A percentile compares a stretch with the other conserved stretches of the same genome.
Conservation (phyloP, 2,888 invertebrate genomes). For the Aleiodes leptofemur region DNA sequence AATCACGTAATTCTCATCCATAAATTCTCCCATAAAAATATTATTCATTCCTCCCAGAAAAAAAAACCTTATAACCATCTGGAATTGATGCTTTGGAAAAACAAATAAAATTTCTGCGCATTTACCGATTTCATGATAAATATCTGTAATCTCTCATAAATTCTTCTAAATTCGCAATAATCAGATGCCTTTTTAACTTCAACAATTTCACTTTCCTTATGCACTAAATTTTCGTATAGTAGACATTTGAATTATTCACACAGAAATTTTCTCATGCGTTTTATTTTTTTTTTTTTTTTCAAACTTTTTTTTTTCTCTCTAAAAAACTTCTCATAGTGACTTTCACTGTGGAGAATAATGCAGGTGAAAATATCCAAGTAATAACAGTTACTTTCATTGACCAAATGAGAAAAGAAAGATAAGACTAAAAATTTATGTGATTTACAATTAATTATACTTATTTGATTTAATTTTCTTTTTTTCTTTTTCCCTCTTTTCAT, state of each 20-base stretch:
- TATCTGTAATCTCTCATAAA: too few relatives aligned
- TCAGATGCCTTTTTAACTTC: too few relatives aligned
- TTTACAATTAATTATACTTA: slow-evolving; percentile 23
- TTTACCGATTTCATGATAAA: too few relatives aligned
- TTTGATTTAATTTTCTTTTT: slow-evolving; percentile 11
- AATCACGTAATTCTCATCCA: too few relatives aligned
- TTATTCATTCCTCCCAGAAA: too few relatives aligned
- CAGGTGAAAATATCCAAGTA: not conserved
- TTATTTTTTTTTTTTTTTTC: not conserved
- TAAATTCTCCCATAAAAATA: too few relatives aligned
- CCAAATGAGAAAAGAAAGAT: slow-evolving; percentile 6
- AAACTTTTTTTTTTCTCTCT: not conserved
- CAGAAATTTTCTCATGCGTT: slow-evolving; percentile 10
- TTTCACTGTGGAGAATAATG: slow-evolving; percentile 10
- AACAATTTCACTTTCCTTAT: too few relatives aligned
- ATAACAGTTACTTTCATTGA: slow-evolving; percentile 12
- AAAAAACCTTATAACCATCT: too few relatives aligned
- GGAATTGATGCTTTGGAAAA: too few relatives aligned
- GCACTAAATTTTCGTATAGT: not conserved
- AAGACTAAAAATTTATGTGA: slow-evolving; percentile 7
- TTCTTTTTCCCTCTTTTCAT: slow-evolving; percentile 5
- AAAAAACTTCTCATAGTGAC: slow-evolving; percentile 10
- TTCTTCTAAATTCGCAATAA: too few relatives aligned
- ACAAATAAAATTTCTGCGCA: too few relatives aligned
- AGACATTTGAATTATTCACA: not conserved